Evolutionary conservation across 2,797 vertebrate species (phyloP).

Genomic region (Parambassis ranga): DNA sequence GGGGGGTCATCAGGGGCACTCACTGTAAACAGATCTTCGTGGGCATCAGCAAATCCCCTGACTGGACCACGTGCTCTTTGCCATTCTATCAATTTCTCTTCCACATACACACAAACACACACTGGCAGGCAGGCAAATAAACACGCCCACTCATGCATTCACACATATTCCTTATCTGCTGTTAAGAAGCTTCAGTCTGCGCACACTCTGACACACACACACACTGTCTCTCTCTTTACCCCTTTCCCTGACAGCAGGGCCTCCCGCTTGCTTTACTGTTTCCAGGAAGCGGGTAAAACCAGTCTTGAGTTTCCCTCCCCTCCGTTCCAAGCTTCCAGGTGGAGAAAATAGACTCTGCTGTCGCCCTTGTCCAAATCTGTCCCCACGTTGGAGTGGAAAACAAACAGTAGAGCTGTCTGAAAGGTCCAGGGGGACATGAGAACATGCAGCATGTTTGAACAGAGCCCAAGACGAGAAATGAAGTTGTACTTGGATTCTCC

Average conservation of each 20-base stretch:
- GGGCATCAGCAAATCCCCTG: constrained; percentile 68
- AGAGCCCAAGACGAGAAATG: constrained; percentile 27
- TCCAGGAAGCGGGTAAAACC: constrained; percentile 78
- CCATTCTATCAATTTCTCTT: constrained; percentile 55
- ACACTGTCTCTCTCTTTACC: constrained; percentile 32
- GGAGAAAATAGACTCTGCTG: constrained; percentile 81
- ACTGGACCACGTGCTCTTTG: constrained; percentile 46
- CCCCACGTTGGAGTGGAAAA: constrained; percentile 69
- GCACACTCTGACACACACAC: constrained; percentile 13
- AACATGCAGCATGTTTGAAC: constrained; percentile 43
- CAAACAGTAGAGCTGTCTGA: constrained; percentile 66
- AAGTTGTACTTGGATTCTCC: constrained; percentile 21
- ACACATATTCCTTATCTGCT: constrained; percentile 51
- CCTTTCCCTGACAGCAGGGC: constrained; percentile 52
- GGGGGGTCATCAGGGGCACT: constrained; percentile 64
- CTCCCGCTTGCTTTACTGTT: constrained; percentile 68
- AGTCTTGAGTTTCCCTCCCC: constrained; percentile 79
- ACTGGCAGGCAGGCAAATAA: constrained; percentile 31
- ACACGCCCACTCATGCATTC: constrained; percentile 40
- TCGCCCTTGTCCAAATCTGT: constrained; percentile 75
- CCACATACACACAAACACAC: constrained; percentile 8
- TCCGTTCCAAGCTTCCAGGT: constrained; percentile 72
- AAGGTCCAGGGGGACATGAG: constrained; percentile 35
- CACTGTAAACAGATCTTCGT: constrained; percentile 77
- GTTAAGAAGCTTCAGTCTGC: constrained; percentile 26